Conservation (phyloP, 2,113 vertebrate genomes). For the Ceyx margarethae region DNA sequence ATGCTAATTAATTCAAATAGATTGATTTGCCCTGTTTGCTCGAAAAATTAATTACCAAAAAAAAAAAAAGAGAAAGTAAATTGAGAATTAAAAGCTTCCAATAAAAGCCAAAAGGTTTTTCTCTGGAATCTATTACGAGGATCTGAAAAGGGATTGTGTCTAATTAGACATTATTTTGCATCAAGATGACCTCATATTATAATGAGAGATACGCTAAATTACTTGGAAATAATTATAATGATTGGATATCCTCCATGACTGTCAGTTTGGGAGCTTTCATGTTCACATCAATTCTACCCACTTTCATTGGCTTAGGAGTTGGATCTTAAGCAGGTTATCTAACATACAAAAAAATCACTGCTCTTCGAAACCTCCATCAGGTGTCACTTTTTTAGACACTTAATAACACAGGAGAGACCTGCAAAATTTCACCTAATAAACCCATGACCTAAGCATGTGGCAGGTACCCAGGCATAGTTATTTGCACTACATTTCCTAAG, state of each 20-base stretch:
- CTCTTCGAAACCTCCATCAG: not conserved
- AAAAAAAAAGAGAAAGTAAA: not conserved
- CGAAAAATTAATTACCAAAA: conserved; percentile 49
- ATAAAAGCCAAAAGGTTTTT: conserved; percentile 51
- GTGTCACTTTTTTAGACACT: not conserved
- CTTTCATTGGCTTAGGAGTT: not conserved
- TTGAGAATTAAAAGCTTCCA: conserved; percentile 48
- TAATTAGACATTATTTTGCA: conserved; percentile 61
- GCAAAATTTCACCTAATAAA: not conserved
- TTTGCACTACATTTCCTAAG: not conserved
- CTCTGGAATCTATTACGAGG: conserved; percentile 32
- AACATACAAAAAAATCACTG: not conserved
- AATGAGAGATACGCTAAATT: conserved; percentile 59
- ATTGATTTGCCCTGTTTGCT: conserved; percentile 48
- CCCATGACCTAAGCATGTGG: not conserved
- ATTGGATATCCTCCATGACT: not conserved
- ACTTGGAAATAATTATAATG: conserved; percentile 56
- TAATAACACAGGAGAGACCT: not conserved
- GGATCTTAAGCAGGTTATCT: not conserved
- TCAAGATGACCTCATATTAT: conserved; percentile 65
- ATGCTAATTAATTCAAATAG: conserved; percentile 65
- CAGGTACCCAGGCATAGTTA: not conserved
- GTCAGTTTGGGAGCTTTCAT: conserved; percentile 17
- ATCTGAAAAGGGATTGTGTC: conserved; percentile 40
- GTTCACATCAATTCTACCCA: not conserved